phyloP scores from a whole-genome alignment of 2,797 vertebrate genomes.

The Protonibea diacanthus region DNA sequence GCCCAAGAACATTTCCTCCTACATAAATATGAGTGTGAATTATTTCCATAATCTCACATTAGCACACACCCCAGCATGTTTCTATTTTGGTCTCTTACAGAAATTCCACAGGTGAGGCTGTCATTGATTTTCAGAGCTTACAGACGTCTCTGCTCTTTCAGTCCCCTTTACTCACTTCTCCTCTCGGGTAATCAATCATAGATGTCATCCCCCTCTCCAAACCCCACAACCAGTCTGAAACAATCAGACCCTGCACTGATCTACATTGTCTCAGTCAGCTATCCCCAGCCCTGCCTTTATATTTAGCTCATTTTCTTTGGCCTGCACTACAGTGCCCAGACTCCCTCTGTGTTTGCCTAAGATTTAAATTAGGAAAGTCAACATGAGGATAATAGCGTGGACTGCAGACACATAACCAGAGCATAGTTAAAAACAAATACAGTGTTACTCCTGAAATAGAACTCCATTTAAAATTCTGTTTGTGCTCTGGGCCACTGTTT shows the following conservation, averaged over 20 bases:
- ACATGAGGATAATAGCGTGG: conserved; percentile 13
- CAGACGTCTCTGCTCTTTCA: neutral
- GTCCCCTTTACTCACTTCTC: conserved; percentile 15
- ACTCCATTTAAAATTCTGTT: conserved; percentile 14
- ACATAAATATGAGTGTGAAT: neutral
- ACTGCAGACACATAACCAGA: conserved; percentile 32
- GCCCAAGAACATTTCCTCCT: neutral
- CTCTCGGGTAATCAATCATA: conserved; percentile 32
- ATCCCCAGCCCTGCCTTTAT: neutral
- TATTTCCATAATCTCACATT: neutral
- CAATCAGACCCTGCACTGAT: conserved; percentile 29
- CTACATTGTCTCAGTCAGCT: conserved; percentile 11
- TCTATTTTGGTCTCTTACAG: conserved; percentile 1
- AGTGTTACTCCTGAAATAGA: conserved; percentile 20
- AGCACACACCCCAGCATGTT: neutral
- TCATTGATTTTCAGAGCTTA: conserved; percentile 5
- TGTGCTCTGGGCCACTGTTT: conserved; percentile 9
- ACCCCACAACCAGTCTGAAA: conserved; percentile 22
- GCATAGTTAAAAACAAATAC: conserved; percentile 44
- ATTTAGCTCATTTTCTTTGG: conserved; percentile 38
- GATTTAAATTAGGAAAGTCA: conserved; percentile 34
- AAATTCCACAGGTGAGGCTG: conserved; percentile 16
- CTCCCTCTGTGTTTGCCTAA: conserved; percentile 21
- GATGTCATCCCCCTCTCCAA: conserved; percentile 24
- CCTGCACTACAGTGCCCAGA: conserved; percentile 1